A percentile compares a stretch with the other conserved stretches of the same genome.
Conservation (phyloP, 2,797 vertebrate species). For the Tadarida brasiliensis region DNA sequence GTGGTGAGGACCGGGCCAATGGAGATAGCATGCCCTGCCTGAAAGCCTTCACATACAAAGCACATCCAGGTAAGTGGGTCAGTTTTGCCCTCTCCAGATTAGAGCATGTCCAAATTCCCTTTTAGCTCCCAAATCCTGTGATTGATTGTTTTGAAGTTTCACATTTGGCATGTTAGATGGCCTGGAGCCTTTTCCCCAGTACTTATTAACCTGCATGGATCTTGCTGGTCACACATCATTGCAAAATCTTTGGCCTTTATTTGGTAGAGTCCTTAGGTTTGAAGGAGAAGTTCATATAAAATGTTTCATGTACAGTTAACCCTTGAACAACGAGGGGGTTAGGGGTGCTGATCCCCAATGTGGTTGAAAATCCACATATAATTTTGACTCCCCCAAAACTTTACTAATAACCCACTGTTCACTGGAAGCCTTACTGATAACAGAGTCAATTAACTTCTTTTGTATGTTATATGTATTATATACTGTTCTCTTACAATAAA, state of each 20-base stretch:
- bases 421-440: not conserved
- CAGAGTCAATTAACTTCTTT: not conserved
- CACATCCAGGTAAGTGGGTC: not conserved
- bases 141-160: conserved; percentile 1
- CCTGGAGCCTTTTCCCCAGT: not conserved
- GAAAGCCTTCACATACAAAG: not conserved
- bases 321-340: not conserved
- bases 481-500: not conserved
- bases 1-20: not conserved
- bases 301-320: not conserved
- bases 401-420: not conserved
- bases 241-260: conserved; percentile 9
- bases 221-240: not conserved
- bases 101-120: not conserved
- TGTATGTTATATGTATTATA: not conserved
- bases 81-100: not conserved
- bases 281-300: not conserved
- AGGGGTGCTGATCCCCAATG: not conserved
- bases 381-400: not conserved
- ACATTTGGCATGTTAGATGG: not conserved
- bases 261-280: not conserved
- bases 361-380: not conserved
- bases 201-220: conserved; percentile 33
- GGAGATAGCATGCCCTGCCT: not conserved
- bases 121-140: not conserved